A percentile compares a stretch with the other conserved stretches of the same genome.
Conservation (phyloP, 1,140 invertebrate genomes). For the Hesperophylax magnus region DNA sequence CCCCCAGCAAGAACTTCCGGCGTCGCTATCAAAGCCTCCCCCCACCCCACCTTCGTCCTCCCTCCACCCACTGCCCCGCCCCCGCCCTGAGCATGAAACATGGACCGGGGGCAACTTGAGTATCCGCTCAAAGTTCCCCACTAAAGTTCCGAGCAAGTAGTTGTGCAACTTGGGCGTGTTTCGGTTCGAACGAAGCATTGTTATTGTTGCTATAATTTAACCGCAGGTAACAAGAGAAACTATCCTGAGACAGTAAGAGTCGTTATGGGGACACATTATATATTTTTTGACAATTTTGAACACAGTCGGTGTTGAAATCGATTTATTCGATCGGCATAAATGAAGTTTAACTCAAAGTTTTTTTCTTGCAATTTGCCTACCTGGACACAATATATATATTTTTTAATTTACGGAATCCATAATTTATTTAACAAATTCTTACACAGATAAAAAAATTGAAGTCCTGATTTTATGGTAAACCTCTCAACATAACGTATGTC, state of each 20-base stretch:
- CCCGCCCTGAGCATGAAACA: background rate
- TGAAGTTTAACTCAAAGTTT: too few species aligned
- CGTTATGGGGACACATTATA: background rate
- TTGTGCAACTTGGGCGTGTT: constrained; percentile 49
- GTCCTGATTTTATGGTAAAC: too few species aligned
- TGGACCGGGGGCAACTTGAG: constrained; percentile 28
- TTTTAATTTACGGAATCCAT: too few species aligned
- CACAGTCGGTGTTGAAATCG: background rate
- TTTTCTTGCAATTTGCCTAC: too few species aligned
- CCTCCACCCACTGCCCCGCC: background rate
- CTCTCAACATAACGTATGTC: too few species aligned
- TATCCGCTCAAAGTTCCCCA: constrained; percentile 46
- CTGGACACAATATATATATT: too few species aligned
- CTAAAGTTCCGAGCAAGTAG: constrained; percentile 24
- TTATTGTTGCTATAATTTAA: constrained; percentile 56
- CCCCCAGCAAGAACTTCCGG: constrained; percentile 37
- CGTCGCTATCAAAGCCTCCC: constrained; percentile 41
- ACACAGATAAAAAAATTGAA: too few species aligned
- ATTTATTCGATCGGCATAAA: background rate
- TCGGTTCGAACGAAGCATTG: constrained; percentile 44
- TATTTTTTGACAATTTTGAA: constrained; percentile 26
- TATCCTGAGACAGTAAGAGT: background rate
- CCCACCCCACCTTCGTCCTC: constrained; percentile 17
- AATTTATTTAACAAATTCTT: too few species aligned
- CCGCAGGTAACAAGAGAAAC: constrained; percentile 52